These are phyloP conservation scores for Cheiracanthium punctorium DNA, from an alignment of 2,888 invertebrate species.

Conservation along the genomic window DNA sequence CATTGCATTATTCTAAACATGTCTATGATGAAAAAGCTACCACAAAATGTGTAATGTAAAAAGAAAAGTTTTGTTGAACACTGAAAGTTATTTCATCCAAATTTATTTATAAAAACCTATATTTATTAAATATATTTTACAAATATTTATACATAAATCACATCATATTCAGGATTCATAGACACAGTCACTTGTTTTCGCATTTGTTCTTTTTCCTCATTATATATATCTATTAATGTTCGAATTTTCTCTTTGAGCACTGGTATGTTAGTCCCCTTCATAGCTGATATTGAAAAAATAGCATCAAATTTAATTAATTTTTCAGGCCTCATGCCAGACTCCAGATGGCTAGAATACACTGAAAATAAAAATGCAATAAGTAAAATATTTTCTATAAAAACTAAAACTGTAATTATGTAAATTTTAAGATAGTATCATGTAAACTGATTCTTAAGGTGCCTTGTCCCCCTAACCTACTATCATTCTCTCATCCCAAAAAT, in stretches of 20 bases:
- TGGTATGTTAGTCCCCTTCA: conserved; percentile 56
- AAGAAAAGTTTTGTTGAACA: too few relatives aligned
- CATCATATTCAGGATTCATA: conserved; percentile 1
- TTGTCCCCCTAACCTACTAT: too few relatives aligned
- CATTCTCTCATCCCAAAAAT: too few relatives aligned
- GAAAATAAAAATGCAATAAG: conserved; percentile 74
- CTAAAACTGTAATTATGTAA: too few relatives aligned
- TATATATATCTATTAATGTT: conserved; percentile 70
- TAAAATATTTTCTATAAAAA: too few relatives aligned
- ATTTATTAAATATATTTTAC: neutral
- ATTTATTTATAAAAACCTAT: neutral
- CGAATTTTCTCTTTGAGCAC: conserved; percentile 67
- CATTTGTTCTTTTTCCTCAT: conserved; percentile 27
- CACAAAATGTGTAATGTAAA: too few relatives aligned
- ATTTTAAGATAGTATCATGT: too few relatives aligned
- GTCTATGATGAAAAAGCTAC: too few relatives aligned
- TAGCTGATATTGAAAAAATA: conserved; percentile 78
- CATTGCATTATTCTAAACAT: too few relatives aligned
- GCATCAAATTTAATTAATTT: conserved; percentile 84
- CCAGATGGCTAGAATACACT: conserved; percentile 79
- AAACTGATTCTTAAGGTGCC: too few relatives aligned
- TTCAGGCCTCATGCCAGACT: conserved; percentile 83
- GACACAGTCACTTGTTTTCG: neutral
- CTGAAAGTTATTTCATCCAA: too few relatives aligned
- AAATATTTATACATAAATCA: conserved; percentile 52